These are phyloP conservation scores for Athrips mouffetella DNA, from an alignment of 2,888 invertebrate species.

Conservation along the genomic window DNA sequence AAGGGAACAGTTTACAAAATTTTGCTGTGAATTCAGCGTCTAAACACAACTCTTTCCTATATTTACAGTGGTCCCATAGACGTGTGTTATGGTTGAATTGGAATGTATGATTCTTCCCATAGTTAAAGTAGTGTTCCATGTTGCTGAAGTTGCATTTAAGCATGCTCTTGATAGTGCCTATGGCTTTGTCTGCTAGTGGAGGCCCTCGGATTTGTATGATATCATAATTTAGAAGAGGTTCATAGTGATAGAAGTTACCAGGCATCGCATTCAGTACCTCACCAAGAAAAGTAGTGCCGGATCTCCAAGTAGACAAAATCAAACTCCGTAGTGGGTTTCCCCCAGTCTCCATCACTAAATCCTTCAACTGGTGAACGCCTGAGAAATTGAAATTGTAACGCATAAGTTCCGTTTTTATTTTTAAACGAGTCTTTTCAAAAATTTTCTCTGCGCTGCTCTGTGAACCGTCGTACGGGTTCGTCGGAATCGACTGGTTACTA, in stretches of 20 bases:
- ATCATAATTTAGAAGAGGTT: slow-evolving; percentile 89
- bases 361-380: slow-evolving; percentile 76
- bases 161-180: slow-evolving; percentile 83
- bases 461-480: slow-evolving; percentile 56
- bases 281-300: slow-evolving; percentile 93
- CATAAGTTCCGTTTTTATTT: slow-evolving; percentile 59
- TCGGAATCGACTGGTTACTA: slow-evolving; percentile 51
- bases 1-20: slow-evolving; percentile 90
- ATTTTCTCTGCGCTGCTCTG: slow-evolving; percentile 58
- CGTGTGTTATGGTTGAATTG: slow-evolving; percentile 91
- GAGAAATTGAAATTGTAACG: slow-evolving; percentile 58
- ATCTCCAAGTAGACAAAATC: slow-evolving; percentile 93
- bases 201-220: slow-evolving; percentile 89
- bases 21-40: slow-evolving; percentile 82
- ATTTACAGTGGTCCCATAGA: slow-evolving; percentile 88
- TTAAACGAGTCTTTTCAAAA: slow-evolving; percentile 55
- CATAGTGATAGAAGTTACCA: slow-evolving; percentile 93
- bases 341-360: slow-evolving; percentile 82
- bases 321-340: slow-evolving; percentile 87
- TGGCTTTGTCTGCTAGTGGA: slow-evolving; percentile 82
- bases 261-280: slow-evolving; percentile 91
- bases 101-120: slow-evolving; percentile 86
- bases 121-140: slow-evolving; percentile 86
- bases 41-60: slow-evolving; percentile 69
- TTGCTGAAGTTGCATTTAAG: slow-evolving; percentile 87